Base-by-base conservation (phyloP, 1,140 invertebrate genomes). In the Orius insidiosus region DNA sequence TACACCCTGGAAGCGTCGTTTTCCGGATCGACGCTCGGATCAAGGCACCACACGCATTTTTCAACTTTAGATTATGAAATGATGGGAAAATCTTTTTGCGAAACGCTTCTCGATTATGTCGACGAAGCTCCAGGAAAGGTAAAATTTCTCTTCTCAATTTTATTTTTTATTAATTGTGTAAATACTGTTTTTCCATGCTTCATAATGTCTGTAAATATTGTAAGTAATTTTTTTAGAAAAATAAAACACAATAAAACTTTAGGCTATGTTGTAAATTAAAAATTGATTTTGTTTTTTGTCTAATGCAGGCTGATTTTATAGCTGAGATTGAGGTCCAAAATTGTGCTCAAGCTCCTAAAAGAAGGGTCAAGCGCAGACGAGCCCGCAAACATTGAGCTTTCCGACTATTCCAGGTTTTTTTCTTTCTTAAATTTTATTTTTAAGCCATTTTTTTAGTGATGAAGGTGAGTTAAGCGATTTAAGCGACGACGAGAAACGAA, bases 1-100 rank as follows among this genome's bases (percentile, higher is more conserved):
- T 95, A 88, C 59, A 95, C 89, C 1, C 77, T 95, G 71, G 90
- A 95, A 65, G 85, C 87, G 1, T 92, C 87, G 0, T 87, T 93
- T 65, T 85, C 83, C 46, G 89, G 89, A 7, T 85, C 87, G 10
- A 79, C 75, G 47, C 60, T 86, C 18, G 79, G 80, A 1, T 72
- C 71, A n/a, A 73, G 82, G 59, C 73, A 74, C 50, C 79, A 79
- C 0, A 88, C 80, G n/a, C 88, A 95, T 61, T 94, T 92, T 59
- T 78, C 73, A 11, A 74, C 73, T 0, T 69, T 74, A 52, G 85
- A 90, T 58, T 86, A 78, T 59, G 79, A 85, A 57, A 70, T 75
- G 49, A 75, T 93, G 58, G 89, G 87, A 6, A 75, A 78, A 55
- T 76, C 85, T 32, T 93, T 93, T 66, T 93, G 88, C 66, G 85